phyloP scores from a whole-genome alignment of 2,888 invertebrate genomes.

The Dichetophora obliterata region DNA sequence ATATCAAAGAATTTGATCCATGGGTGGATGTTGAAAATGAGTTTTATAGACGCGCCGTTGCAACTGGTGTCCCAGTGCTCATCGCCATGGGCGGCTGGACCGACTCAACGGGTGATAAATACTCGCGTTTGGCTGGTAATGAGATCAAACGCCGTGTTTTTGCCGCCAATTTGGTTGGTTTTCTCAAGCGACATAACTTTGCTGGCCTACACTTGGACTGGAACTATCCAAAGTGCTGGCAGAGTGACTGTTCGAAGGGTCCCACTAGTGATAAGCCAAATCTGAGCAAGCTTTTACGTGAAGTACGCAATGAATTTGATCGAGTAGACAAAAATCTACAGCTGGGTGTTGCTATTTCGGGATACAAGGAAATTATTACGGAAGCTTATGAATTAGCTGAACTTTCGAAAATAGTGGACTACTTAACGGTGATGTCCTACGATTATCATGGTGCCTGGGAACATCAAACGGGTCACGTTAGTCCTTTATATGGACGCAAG shows the following conservation, averaged over 20 bases:
- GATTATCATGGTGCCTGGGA: conserved; percentile 95
- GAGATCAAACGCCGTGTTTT: conserved; percentile 78
- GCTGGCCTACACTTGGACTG: conserved; percentile 92
- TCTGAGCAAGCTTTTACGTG: conserved; percentile 81
- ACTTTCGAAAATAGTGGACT: conserved; percentile 80
- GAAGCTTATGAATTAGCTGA: conserved; percentile 84
- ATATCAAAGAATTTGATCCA: conserved; percentile 86
- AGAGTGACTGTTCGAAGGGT: conserved; percentile 88
- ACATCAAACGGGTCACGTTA: conserved; percentile 82
- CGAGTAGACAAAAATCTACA: conserved; percentile 72
- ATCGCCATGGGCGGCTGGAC: conserved; percentile 96
- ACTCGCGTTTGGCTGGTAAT: conserved; percentile 82
- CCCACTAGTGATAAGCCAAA: conserved; percentile 83
- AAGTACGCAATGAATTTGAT: conserved; percentile 68
- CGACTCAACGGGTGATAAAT: conserved; percentile 90
- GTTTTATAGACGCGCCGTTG: conserved; percentile 83
- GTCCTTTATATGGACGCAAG: conserved; percentile 78
- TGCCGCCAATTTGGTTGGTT: conserved; percentile 77
- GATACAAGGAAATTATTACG: conserved; percentile 91
- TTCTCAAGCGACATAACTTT: conserved; percentile 82
- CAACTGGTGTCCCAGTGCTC: conserved; percentile 76
- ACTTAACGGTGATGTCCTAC: conserved; percentile 88
- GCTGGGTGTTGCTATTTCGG: conserved; percentile 86
- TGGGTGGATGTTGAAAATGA: conserved; percentile 91
- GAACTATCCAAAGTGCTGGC: conserved; percentile 96